Conservation (phyloP, 2,888 invertebrate genomes). For the Periphyllus acericola region DNA sequence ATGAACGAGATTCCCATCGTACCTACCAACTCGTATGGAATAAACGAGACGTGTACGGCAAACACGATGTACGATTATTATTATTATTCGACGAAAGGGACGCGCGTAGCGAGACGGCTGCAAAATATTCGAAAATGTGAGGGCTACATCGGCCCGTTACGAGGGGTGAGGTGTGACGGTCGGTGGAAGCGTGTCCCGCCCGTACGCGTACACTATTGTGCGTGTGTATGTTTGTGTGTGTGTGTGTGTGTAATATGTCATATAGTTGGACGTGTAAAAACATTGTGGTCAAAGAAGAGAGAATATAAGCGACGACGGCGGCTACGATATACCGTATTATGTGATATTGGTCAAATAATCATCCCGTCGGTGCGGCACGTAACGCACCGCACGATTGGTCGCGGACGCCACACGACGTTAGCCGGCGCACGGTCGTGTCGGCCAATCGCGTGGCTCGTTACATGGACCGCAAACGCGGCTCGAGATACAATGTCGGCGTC, state of each 20-base stretch:
- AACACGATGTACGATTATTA: too few species aligned
- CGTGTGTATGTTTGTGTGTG: too few species aligned
- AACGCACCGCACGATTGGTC: constrained; percentile 35
- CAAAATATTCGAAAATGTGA: constrained; percentile 2
- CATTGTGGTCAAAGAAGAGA: constrained; percentile 48
- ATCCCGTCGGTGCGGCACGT: constrained; percentile 18
- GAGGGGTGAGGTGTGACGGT: background rate
- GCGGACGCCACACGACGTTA: background rate
- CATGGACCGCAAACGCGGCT: constrained; percentile 13
- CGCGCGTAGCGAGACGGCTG: background rate
- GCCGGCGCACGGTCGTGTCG: background rate
- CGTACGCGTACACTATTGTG: background rate
- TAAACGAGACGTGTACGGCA: background rate
- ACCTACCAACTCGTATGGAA: too few species aligned
- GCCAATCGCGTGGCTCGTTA: constrained; percentile 35
- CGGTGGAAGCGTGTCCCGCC: background rate
- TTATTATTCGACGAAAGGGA: background rate
- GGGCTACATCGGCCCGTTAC: background rate
- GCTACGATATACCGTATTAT: constrained; percentile 49
- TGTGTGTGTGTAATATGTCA: constrained; percentile 15
- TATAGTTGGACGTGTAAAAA: constrained; percentile 22
- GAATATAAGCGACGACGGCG: constrained; percentile 8
- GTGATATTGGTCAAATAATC: constrained; percentile 57
- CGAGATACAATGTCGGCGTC: constrained; percentile 54
- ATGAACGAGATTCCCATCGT: too few species aligned